Evolutionary conservation across 1,140 invertebrate genomes (phyloP).

Genomic region (Drusus annulatus): DNA sequence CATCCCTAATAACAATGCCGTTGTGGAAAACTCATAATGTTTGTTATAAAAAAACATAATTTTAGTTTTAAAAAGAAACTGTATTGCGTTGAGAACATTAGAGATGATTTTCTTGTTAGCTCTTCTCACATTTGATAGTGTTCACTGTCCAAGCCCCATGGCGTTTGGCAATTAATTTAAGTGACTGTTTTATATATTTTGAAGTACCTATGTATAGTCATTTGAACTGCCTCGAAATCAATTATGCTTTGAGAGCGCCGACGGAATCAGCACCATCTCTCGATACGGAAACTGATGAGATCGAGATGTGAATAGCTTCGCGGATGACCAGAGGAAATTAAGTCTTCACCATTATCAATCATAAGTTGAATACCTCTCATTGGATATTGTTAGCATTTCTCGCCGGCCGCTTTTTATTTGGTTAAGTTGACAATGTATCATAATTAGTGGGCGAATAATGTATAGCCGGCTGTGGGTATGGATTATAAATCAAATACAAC

Average conservation of each 20-base stretch:
- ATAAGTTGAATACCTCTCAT: constrained; percentile 20
- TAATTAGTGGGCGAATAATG: constrained; percentile 11
- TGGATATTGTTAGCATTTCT: constrained; percentile 25
- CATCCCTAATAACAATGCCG: too few species aligned
- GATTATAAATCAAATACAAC: neutral
- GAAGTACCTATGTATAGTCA: neutral
- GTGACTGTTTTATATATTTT: neutral
- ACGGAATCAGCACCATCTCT: constrained; percentile 41
- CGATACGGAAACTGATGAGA: constrained; percentile 35
- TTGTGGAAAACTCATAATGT: too few species aligned
- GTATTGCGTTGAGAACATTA: too few species aligned
- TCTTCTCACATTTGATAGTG: too few species aligned
- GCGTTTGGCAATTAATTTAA: too few species aligned
- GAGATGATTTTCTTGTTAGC: too few species aligned
- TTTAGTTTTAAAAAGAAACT: too few species aligned
- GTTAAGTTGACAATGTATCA: constrained; percentile 28
- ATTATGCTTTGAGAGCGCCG: constrained; percentile 51
- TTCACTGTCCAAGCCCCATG: too few species aligned
- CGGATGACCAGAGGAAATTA: constrained; percentile 29
- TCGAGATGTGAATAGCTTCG: constrained; percentile 28
- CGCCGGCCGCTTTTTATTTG: constrained; percentile 3
- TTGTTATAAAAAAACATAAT: too few species aligned
- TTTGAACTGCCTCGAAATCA: constrained; percentile 30
- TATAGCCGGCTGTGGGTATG: too few species aligned
- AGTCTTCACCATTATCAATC: constrained; percentile 33